phyloP scores from a whole-genome alignment of 2,888 invertebrate species.

The Zhuqinia jingwanae region DNA sequence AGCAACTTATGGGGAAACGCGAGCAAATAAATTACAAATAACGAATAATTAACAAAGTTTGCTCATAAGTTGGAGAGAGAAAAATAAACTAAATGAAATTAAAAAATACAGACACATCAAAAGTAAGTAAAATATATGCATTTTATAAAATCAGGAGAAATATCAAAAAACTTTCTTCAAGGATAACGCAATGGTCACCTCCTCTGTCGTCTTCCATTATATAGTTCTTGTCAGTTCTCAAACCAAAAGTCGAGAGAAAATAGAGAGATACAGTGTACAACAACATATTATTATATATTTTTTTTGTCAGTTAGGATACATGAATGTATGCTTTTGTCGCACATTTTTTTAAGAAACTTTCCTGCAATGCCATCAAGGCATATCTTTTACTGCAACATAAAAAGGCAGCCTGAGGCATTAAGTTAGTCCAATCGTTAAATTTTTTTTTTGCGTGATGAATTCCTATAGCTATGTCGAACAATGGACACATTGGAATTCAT shows the following conservation, averaged over 20 bases:
- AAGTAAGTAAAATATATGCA: no score
- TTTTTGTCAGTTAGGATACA: constrained; percentile 38
- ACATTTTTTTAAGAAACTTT: constrained; percentile 53
- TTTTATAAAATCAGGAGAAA: no score
- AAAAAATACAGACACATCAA: no score
- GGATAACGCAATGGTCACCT: no score
- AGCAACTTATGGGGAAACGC: background rate
- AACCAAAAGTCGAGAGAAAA: constrained; percentile 28
- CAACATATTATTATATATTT: background rate
- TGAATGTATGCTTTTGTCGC: constrained; percentile 71
- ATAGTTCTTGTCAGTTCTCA: background rate
- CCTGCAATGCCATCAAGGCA: constrained; percentile 76
- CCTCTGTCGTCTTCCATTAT: background rate
- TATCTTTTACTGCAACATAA: constrained; percentile 77
- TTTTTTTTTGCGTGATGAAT: constrained; percentile 66
- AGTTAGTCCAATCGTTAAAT: constrained; percentile 71
- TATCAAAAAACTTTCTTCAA: no score
- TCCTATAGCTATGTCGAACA: constrained; percentile 66
- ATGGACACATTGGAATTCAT: constrained; percentile 69
- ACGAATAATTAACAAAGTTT: no score
- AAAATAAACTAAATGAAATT: no score
- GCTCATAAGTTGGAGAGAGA: no score
- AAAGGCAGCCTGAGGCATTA: constrained; percentile 78
- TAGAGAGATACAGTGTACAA: constrained; percentile 30
- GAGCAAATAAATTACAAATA: background rate